Evolutionary conservation across 1,140 invertebrate genomes (phyloP), one percentile per base, ranked within the genome.

Genomic region (Neodiprion virginianus): DNA sequence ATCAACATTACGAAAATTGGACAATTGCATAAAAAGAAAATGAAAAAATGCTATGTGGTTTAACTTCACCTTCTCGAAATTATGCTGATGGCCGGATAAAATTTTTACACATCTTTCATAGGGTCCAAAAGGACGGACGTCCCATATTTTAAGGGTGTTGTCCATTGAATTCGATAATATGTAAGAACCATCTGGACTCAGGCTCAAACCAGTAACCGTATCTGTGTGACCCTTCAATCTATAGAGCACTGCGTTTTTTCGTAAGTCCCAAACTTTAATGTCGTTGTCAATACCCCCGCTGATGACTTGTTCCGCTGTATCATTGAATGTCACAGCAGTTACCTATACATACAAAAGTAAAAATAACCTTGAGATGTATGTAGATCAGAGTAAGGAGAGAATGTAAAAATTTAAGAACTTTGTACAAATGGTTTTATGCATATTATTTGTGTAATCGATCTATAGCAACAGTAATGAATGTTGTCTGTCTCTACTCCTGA

Each of bases 111-210:
- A 99, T 76, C 98, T 91, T 82, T 99, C 97, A 69, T 93, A 92
- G 1, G 97, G 96, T 3, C 98, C 90, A 87, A 93, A 96, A 0
- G 94, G 93, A 49, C 94, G 86, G 48, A 96, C 92, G 84, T 96
- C 95, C 94, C 95, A 96, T 79, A 95, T 95, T 53, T 94, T 90
- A 17, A 95, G 82, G 76, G 96, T 96, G 82, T 97, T 98, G 87
- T 99, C 98, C 98, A 99, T 99, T 0, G 97, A 92, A 89, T 99
- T 99, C 2, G 97, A 97, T 7, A 99, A 89, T 12, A 99, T 89
- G 84, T 97, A 96, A 9, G 96, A 97, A 0, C 98, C 98, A 89
- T 99, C 98, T 7, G 97, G 95, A 77, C 96, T 98, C 0, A 99
- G 88, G 21, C 94, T 91, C 74, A 99, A 83, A 76, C 96, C 97